Conservation (phyloP, 2,113 vertebrate species). For the Passer montanus region DNA sequence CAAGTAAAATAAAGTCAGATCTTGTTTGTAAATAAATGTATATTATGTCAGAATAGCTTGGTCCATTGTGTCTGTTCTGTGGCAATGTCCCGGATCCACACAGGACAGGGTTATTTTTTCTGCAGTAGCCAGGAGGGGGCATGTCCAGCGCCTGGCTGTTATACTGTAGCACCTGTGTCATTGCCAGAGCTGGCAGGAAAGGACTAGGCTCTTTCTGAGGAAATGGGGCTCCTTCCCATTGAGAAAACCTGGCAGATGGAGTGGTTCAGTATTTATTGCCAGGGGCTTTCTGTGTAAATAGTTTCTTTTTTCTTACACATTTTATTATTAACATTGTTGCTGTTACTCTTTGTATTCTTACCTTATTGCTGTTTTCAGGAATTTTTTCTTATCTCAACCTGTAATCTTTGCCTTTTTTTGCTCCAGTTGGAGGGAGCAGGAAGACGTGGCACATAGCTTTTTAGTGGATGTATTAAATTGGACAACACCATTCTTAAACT, state of each 20-base stretch:
- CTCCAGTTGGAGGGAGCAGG: not conserved
- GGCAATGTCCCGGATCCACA: not conserved
- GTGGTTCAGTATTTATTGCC: accelerated
- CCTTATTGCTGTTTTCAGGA: not conserved
- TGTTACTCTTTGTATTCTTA: not conserved
- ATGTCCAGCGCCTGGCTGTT: not conserved
- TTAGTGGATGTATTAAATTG: not conserved
- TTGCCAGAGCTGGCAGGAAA: not conserved
- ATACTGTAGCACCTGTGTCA: not conserved
- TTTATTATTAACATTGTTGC: not conserved
- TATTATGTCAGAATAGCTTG: not conserved
- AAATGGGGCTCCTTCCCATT: not conserved
- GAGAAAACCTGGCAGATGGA: not conserved
- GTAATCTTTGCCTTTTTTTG: not conserved
- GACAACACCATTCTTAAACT: not conserved
- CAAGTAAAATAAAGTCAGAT: not conserved
- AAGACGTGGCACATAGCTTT: accelerated
- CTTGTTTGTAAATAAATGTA: not conserved
- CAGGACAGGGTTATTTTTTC: not conserved
- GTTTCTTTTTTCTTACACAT: not conserved
- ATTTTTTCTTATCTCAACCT: not conserved
- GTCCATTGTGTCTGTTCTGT: not conserved
- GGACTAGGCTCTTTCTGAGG: too few species aligned
- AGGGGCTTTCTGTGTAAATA: not conserved
- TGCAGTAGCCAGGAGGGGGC: accelerated